Evolutionary conservation across 2,113 vertebrate species (phyloP).

Genomic region (Ciconia maguari): DNA sequence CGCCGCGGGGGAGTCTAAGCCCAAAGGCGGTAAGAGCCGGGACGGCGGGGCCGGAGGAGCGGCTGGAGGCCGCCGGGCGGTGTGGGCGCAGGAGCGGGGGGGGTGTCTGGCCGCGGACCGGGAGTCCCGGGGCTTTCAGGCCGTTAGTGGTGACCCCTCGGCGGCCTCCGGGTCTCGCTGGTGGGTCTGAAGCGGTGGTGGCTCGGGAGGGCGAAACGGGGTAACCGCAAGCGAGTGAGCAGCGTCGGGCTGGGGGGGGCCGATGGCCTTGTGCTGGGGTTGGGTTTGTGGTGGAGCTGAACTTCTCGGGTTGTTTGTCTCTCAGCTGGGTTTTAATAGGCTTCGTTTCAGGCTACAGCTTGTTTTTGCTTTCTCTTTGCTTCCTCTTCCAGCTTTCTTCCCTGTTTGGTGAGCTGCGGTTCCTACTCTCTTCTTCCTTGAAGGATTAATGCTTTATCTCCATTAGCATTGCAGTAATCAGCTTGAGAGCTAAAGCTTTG

Average conservation of each 20-base stretch:
- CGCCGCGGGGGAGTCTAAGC: conserved; percentile 86
- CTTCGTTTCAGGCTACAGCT: neutral
- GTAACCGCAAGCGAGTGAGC: neutral
- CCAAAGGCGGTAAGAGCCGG: conserved; percentile 85
- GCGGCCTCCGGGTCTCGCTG: neutral
- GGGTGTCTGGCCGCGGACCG: no score
- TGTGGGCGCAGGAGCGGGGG: neutral
- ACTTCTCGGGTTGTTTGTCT: neutral
- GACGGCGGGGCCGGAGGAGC: neutral
- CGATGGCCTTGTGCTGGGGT: accelerated
- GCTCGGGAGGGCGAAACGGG: neutral
- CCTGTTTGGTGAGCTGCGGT: neutral
- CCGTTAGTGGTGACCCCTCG: neutral
- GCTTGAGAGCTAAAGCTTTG: neutral
- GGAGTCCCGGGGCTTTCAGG: neutral
- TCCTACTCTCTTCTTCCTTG: neutral
- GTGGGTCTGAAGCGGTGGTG: neutral
- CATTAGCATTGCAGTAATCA: neutral
- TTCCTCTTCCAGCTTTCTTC: neutral
- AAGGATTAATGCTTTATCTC: neutral
- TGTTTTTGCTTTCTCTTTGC: neutral
- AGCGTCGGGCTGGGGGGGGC: neutral
- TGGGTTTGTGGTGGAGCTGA: accelerated
- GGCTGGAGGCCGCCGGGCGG: neutral
- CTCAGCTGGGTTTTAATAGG: neutral